Conservation (phyloP, 2,888 invertebrate genomes). For the Ommatoiulus sabulosus region DNA sequence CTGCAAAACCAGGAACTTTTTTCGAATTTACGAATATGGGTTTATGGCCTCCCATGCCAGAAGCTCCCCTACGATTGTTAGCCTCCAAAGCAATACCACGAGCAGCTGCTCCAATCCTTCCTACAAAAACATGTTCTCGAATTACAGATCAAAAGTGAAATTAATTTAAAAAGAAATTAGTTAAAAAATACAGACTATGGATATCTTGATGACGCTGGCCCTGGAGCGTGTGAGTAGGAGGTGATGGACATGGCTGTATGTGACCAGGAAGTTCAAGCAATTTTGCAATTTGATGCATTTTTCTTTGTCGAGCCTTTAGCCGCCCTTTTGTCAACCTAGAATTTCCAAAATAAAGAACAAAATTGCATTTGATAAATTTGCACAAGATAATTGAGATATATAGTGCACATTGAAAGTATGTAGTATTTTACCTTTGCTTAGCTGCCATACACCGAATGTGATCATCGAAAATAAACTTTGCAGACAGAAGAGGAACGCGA, state of each 20-base stretch:
- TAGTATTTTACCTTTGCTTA: slow-evolving; percentile 81
- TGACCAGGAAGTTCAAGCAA: slow-evolving; percentile 80
- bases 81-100: slow-evolving; percentile 61
- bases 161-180: background rate
- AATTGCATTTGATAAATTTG: background rate
- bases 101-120: slow-evolving; percentile 59
- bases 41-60: slow-evolving; percentile 53
- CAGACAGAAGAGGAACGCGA: slow-evolving; percentile 80
- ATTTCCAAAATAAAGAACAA: slow-evolving; percentile 54
- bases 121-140: slow-evolving; percentile 22
- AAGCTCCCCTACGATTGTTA: slow-evolving; percentile 58
- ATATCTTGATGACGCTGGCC: slow-evolving; percentile 57
- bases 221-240: slow-evolving; percentile 62
- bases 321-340: slow-evolving; percentile 77
- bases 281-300: slow-evolving; percentile 95
- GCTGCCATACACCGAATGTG: slow-evolving; percentile 99
- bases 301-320: slow-evolving; percentile 94
- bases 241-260: slow-evolving; percentile 65
- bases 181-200: slow-evolving; percentile 23
- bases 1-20: slow-evolving; percentile 62
- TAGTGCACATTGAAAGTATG: background rate
- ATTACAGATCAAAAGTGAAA: background rate
- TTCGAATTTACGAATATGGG: slow-evolving; percentile 60
- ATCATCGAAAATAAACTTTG: slow-evolving; percentile 97
- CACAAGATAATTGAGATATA: background rate